These are phyloP conservation scores for Pseudorasbora parva DNA, from an alignment of 2,113 vertebrate genomes.

Conservation along the genomic window DNA sequence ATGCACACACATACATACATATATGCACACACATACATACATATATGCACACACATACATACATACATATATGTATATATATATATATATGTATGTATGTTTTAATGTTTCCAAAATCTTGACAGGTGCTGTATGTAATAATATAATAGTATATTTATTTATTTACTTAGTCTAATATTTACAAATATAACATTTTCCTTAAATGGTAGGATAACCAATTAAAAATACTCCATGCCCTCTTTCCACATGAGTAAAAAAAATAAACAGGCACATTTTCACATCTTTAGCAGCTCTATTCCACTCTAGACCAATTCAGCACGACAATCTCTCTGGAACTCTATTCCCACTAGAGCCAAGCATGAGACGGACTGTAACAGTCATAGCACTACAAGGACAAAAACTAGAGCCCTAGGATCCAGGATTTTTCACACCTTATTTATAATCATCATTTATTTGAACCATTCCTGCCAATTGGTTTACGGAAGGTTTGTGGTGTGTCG, in stretches of 20 bases:
- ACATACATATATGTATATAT: too few relatives aligned
- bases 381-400: neutral
- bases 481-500: neutral
- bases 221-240: neutral
- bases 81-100: too few relatives aligned
- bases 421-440: neutral
- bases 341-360: neutral
- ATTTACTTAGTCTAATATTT: too few relatives aligned
- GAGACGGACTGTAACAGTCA: neutral
- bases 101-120: too few relatives aligned
- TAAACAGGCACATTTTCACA: neutral
- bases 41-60: too few relatives aligned
- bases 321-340: neutral
- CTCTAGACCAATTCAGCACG: neutral
- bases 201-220: neutral
- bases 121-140: too few relatives aligned
- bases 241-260: neutral
- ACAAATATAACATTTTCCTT: neutral
- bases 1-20: too few relatives aligned
- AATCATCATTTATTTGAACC: neutral
- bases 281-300: constrained; percentile 4
- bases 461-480: neutral
- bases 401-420: neutral
- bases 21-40: too few relatives aligned
- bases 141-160: too few relatives aligned